Evolutionary conservation across 2,888 invertebrate species (phyloP), one percentile per base, ranked within the genome.

Genomic region (Coleophora deauratella): DNA sequence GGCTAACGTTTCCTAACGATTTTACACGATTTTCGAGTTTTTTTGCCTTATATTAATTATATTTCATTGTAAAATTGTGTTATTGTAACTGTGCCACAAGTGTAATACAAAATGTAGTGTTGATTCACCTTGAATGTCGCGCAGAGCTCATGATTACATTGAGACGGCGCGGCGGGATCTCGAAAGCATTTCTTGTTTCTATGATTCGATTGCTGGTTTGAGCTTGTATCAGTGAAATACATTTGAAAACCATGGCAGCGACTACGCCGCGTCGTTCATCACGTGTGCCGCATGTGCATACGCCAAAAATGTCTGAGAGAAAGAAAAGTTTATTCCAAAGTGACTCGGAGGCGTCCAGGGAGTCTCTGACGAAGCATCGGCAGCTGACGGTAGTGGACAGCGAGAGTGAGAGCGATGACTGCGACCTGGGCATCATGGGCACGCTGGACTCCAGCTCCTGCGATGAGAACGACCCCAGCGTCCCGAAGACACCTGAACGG

Each of bases 301-400:
- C 91, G 1, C 88, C 90, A 2, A 87, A 87, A 55, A 78, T 90
- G 65, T 82, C 88, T 0, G 89, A 89, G 50, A 81, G 91, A 27
- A 89, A 91, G 57, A 88, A 91, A 49, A 87, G 88, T 49, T 74
- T 91, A 49, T 91, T 92, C 57, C 87, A 87, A 59, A 52, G 50
- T 51, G 64, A 58, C 1, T 51, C 53, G 9, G 65, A 71, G 43
- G 56, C 66, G 8, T 47, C 62, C 12, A 58, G 68, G 52, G 82
- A 80, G 55, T 79, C 81, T 3, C 45, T 81, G 50, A 84, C 80
- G 41, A 73, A 72, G 47, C 82, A 84, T 46, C 62, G 82, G 28
- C 67, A 62, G 40, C 64, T 85, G 10, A 75, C 85, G 12, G 84
- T 82, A 31, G 70, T 84, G 42, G 74, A 84, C 35, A 84, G 84